Evolutionary conservation across 2,888 invertebrate genomes (phyloP), one percentile per base, ranked within the genome.

Genomic region (Hydropsyche betteni): DNA sequence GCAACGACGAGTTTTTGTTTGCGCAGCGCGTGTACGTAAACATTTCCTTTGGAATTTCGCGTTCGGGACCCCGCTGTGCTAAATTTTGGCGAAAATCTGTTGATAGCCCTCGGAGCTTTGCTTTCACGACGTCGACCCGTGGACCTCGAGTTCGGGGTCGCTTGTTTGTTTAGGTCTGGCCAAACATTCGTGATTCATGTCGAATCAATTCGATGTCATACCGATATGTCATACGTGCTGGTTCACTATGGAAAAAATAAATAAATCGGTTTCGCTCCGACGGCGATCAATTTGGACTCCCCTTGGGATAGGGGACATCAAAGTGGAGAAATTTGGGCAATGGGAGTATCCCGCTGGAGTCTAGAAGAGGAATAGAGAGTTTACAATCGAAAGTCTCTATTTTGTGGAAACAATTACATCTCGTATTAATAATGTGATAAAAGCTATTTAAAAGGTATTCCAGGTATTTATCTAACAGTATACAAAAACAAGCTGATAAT

Each of bases 111-210:
- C 14, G 68, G 53, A 50, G 38, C 72, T 55, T n/a, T 24, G 24
- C 24, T 24, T 24, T 24, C 24, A 24, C 24, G 24, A 24, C 24
- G 24, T 58, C 61, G 75, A 24, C 68, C 44, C 12, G 16, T 33
- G 50, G 16, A 68, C 53, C 7, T 44, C 44, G 53, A 68, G 44
- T 69, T 69, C 58, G 16, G 1, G 34, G 53, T 52, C 58, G 14
- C n/a, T 12, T 74, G 77, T 77, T 77, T 77, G 77, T 77, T 77
- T 77, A 75, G 77, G 77, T 68, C 68, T 38, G 51, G 44, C 24
- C 72, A 72, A 69, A 72, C 72, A 72, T 72, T 68, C 70, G 58
- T 70, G 72, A 71, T 72, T 75, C 74, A 51, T 75, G 74, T 75
- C 75, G 74, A 77, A 77, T 77, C 77, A 74, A 74, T 77, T 77